phyloP scores from a whole-genome alignment of 2,113 vertebrate genomes.

The Tragelaphus scriptus region DNA sequence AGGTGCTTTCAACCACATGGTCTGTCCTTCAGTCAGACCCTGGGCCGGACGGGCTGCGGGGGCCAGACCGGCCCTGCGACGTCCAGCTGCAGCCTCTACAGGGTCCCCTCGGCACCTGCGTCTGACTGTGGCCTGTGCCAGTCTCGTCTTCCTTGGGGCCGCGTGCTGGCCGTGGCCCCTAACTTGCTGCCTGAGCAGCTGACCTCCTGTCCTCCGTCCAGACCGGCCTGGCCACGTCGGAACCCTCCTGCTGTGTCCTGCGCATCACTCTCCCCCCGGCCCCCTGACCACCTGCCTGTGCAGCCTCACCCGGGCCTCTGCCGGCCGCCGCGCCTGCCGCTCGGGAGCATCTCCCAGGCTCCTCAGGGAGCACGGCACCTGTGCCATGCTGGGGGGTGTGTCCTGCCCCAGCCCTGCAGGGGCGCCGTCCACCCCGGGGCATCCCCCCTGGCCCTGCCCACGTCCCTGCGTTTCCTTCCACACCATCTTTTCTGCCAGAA shows the following conservation, averaged over 20 bases:
- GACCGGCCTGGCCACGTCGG: accelerated
- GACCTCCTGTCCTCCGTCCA: not conserved
- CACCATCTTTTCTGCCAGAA: not conserved
- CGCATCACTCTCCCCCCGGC: accelerated
- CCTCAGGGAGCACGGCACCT: not conserved
- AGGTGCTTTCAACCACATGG: accelerated
- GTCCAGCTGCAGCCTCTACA: not conserved
- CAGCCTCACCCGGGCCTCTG: not conserved
- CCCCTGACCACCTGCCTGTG: not conserved
- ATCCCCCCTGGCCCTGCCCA: accelerated
- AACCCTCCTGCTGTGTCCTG: not conserved
- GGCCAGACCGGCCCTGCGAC: accelerated
- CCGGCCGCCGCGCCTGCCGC: accelerated
- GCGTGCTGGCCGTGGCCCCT: accelerated
- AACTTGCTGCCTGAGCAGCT: not conserved
- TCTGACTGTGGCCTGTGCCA: not conserved
- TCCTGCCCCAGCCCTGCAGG: not conserved
- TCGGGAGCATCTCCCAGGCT: not conserved
- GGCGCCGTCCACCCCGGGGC: accelerated
- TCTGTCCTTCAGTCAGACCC: not conserved
- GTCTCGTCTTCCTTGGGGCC: not conserved
- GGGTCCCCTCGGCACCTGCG: not conserved
- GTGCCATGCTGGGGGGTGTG: not conserved
- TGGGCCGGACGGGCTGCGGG: accelerated
- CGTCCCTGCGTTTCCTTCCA: accelerated